Conservation (phyloP, 2,888 invertebrate genomes). For the Metellina segmentata region DNA sequence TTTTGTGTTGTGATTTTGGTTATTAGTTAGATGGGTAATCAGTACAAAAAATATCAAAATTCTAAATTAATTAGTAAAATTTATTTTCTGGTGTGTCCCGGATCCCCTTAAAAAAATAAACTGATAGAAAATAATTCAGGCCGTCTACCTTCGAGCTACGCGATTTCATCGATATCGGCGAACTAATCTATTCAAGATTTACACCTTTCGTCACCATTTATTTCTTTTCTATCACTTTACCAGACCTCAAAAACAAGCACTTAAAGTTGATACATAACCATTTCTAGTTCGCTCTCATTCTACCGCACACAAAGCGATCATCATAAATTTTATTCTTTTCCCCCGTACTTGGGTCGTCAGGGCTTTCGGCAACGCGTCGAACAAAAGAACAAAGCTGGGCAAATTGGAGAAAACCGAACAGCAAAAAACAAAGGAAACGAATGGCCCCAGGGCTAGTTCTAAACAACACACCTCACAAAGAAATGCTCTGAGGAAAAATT, state of each 20-base stretch:
- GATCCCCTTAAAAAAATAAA: too few relatives aligned
- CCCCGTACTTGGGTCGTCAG: background rate
- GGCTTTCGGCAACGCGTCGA: constrained; percentile 8
- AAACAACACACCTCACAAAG: constrained; percentile 56
- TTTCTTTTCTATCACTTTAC: background rate
- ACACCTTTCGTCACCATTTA: background rate
- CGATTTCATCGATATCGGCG: too few relatives aligned
- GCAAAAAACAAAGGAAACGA: constrained; percentile 20
- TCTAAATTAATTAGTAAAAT: too few relatives aligned
- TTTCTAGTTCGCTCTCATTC: background rate
- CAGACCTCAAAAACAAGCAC: background rate
- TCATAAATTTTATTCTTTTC: constrained; percentile 32
- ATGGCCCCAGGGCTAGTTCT: constrained; percentile 33
- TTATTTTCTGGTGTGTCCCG: too few relatives aligned
- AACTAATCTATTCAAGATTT: background rate
- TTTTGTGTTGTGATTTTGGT: too few relatives aligned
- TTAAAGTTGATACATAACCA: background rate
- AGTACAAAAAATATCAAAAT: too few relatives aligned
- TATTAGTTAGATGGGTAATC: too few relatives aligned
- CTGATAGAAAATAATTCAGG: too few relatives aligned
- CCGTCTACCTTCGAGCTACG: too few relatives aligned
- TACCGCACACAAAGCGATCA: constrained; percentile 18
- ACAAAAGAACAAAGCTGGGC: constrained; percentile 8
- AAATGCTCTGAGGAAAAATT: constrained; percentile 58
- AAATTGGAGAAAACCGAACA: background rate